Evolutionary conservation across 2,797 vertebrate species (phyloP).

Genomic region (Scleropages formosus): DNA sequence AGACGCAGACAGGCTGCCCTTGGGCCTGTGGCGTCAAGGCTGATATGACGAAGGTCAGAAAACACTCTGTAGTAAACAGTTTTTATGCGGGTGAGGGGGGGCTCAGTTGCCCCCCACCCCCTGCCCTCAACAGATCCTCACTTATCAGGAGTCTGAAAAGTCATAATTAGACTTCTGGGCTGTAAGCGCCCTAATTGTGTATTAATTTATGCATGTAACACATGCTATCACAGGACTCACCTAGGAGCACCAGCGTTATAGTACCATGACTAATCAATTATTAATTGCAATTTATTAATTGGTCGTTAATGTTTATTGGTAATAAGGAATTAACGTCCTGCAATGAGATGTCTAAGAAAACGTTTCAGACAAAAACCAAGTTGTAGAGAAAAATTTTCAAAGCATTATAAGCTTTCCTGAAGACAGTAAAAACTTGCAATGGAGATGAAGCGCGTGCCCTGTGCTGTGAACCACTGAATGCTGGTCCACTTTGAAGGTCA

Average conservation of each 20-base stretch:
- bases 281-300: too few relatives aligned
- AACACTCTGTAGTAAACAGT: slow-evolving; percentile 25
- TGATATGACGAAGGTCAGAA: slow-evolving; percentile 23
- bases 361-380: neutral
- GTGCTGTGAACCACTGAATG: neutral
- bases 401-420: neutral
- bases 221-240: too few relatives aligned
- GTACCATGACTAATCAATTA: too few relatives aligned
- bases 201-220: neutral
- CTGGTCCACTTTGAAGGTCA: neutral
- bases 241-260: too few relatives aligned
- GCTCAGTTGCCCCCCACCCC: neutral
- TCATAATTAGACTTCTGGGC: neutral
- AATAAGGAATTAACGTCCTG: too few relatives aligned
- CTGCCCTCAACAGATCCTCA: slow-evolving; percentile 2
- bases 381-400: neutral
- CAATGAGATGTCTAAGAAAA: slow-evolving; percentile 2
- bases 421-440: too few relatives aligned
- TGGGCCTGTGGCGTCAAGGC: neutral
- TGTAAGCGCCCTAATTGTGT: neutral
- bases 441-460: neutral
- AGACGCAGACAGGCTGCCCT: slow-evolving; percentile 14
- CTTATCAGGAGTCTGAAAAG: neutral
- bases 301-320: neutral
- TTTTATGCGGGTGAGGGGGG: slow-evolving; percentile 20